Evolutionary conservation across 2,113 vertebrate species (phyloP).

Genomic region (Ctenomys sociabilis): DNA sequence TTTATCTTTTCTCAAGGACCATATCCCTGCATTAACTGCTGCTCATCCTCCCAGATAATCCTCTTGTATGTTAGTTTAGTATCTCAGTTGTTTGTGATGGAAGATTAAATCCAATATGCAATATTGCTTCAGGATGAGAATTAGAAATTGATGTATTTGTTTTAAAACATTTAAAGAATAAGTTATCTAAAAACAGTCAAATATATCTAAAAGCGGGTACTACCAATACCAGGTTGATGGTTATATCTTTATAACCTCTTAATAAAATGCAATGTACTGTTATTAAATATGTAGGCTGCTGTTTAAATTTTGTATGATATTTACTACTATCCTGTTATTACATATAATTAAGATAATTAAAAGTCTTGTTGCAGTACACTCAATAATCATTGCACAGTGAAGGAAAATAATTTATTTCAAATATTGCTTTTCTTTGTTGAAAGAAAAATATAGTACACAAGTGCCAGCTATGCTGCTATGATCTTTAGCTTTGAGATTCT

Average conservation of each 20-base stretch:
- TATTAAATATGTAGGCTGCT: neutral
- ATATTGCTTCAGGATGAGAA: neutral
- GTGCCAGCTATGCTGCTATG: neutral
- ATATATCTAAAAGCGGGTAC: neutral
- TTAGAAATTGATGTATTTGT: neutral
- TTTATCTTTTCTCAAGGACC: neutral
- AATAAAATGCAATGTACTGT: neutral
- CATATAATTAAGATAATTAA: neutral
- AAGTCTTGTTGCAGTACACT: neutral
- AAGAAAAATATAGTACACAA: neutral
- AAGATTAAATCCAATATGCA: neutral
- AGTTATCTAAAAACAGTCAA: neutral
- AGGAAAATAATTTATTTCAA: neutral
- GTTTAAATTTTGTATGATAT: conserved; percentile 24
- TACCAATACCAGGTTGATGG: neutral
- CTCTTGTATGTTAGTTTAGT: neutral
- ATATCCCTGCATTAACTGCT: neutral
- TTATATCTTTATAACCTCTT: neutral
- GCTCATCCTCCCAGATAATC: neutral
- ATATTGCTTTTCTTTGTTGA: neutral
- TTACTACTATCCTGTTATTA: neutral
- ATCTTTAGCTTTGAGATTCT: neutral
- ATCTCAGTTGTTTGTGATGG: neutral
- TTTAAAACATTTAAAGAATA: neutral
- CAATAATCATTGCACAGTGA: neutral